Conservation (phyloP, 2,797 vertebrate genomes). For the Hydrolagus colliei region DNA sequence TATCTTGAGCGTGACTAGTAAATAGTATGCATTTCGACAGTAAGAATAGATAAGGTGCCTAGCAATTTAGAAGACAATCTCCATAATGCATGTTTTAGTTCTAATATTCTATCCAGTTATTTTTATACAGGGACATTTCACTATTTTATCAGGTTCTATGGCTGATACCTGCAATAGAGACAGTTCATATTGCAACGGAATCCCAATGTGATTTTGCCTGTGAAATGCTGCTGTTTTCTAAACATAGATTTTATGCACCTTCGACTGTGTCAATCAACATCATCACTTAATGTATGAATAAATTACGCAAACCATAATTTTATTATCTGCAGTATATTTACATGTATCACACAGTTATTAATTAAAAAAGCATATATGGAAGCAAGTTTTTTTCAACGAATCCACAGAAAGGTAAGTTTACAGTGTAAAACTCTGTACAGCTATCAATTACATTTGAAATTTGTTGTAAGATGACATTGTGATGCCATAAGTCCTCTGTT, state of each 20-base stretch:
- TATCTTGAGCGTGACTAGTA: no score
- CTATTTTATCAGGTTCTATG: no score
- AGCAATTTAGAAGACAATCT: no score
- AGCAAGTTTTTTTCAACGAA: background rate
- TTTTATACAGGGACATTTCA: no score
- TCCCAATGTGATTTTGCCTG: no score
- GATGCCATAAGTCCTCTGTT: background rate
- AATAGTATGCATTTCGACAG: no score
- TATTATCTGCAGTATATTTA: background rate
- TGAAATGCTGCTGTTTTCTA: no score
- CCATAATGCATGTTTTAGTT: no score
- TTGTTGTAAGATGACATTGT: background rate
- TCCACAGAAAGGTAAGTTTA: background rate
- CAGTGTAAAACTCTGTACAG: background rate
- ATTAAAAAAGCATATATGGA: slow-evolving; percentile 12
- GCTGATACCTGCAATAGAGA: no score
- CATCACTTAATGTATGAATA: background rate
- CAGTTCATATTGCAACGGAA: no score
- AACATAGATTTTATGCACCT: background rate
- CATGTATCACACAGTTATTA: background rate
- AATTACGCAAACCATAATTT: slow-evolving; percentile 13
- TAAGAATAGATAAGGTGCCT: no score
- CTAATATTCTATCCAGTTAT: no score
- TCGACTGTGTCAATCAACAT: background rate
- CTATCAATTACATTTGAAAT: background rate